Evolutionary conservation across 2,888 invertebrate genomes (phyloP), one percentile per base, ranked within the genome.

Genomic region (Lasiommata megera): DNA sequence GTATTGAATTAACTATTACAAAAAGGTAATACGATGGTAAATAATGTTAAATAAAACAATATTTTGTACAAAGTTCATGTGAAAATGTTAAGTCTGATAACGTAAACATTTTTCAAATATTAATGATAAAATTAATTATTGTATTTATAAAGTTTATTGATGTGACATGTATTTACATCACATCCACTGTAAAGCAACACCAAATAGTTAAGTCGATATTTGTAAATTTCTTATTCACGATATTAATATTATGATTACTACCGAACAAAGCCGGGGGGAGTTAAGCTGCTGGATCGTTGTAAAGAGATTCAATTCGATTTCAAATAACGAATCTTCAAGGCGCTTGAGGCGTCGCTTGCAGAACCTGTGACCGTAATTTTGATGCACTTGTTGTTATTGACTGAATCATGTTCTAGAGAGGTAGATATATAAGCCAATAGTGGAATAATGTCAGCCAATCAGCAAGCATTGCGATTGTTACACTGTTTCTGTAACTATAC

Each of bases 181-280:
- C 69, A 69, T 72, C 79, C 81, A 87, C 85, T 88, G 86, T 89
- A 88, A 86, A 72, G 70, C 80, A 85, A 88, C 86, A 89, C 88
- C 88, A 88, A 88, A 81, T 89, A 87, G 82, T 63, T 87, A 87
- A 81, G 80, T 73, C 69, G 63, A 70, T 64, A 59, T 60, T 72
- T 73, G 73, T 74, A 72, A 70, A 73, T 73, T 60, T 61, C 62
- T 65, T 67, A 65, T 63, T 65, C 64, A 66, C 56, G 54, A 58
- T 23, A 61, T 50, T 57, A 54, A 59, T 46, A n/a, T 51, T 54
- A 60, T 40, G 8, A 28, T n/a, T 28, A 28, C 16, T 40, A 34
- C 34, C 1, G 34, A 34, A 7, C 9, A 31, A 31, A 34, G 34
- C 11, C 34, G 34, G 23, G 23, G 23, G n/a, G n/a, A n/a, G n/a